Evolutionary conservation across 2,113 vertebrate genomes (phyloP), one percentile per base, ranked within the genome.

Genomic region (Chauna torquata): DNA sequence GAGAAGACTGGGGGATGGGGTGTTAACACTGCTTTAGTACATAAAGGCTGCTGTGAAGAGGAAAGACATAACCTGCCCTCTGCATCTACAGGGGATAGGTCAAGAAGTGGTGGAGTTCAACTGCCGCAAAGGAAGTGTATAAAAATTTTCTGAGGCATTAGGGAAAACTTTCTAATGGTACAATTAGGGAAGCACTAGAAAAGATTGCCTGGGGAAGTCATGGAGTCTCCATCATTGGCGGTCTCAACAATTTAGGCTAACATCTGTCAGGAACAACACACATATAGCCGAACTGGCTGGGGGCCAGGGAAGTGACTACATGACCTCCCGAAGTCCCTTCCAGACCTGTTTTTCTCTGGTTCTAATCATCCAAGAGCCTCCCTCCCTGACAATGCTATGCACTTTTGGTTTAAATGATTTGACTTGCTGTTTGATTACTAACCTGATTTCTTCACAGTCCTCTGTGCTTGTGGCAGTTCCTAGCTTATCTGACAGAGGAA

Each of bases 131-230:
- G 96, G 96, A 97, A 96, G 84, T 90, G 92, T 90, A 93, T 96
- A 96, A 96, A 96, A 95, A 85, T 95, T 85, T 95, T 96, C 92
- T 94, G 87, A 93, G 96, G 71, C 96, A 97, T 96, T 95, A 92
- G 96, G 96, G 96, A 96, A 96, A 96, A 96, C 87, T 93, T 96
- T 90, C 93, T 92, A 96, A 95, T 92, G 82, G 90, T 80, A 96
- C 94, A 96, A 97, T 95, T 97, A 97, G 90, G 82, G 90, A 91
- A 96, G 78, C 47, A 94, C 90, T 86, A 85, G 90, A 95, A 83
- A 40, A 95, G 88, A 95, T 92, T 93, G 96, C 96, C 96, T 94
- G 95, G 94, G 96, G 96, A 97, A 96, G 94, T 70, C 15, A 3
- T 64, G 90, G 90, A 96, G 75, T 70, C 94, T 92, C 88, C 82